Conservation (phyloP, 2,888 invertebrate genomes). For the Ophioninae sp. region DNA sequence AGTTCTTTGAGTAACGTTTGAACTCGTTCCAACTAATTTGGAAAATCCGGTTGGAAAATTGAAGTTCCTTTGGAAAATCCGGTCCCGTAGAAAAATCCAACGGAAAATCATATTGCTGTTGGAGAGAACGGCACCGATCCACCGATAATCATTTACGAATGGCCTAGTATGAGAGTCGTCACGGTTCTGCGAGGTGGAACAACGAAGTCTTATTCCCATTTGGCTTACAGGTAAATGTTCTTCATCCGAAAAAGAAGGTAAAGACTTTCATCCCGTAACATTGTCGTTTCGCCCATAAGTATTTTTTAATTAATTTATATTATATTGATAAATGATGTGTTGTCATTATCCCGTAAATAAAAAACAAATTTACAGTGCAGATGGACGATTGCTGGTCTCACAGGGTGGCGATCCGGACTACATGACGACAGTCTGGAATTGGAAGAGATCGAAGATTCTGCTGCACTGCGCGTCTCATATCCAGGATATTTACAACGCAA, state of each 20-base stretch:
- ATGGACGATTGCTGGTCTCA: slow-evolving; percentile 90
- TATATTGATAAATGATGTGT: background rate
- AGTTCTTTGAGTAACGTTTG: slow-evolving; percentile 79
- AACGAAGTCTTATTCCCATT: slow-evolving; percentile 86
- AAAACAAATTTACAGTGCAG: slow-evolving; percentile 83
- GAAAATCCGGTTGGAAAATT: background rate
- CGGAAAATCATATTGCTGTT: slow-evolving; percentile 88
- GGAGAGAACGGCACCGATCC: slow-evolving; percentile 90
- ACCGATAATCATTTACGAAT: slow-evolving; percentile 90
- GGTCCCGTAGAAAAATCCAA: slow-evolving; percentile 84
- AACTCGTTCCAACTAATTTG: slow-evolving; percentile 47
- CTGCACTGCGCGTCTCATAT: slow-evolving; percentile 91
- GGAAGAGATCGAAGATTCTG: slow-evolving; percentile 89
- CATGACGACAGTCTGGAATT: slow-evolving; percentile 94
- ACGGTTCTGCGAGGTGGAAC: slow-evolving; percentile 91
- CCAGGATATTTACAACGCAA: slow-evolving; percentile 89
- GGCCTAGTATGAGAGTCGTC: slow-evolving; percentile 90
- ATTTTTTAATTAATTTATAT: too few relatives aligned
- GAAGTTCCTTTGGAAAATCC: slow-evolving; percentile 4
- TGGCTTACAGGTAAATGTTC: slow-evolving; percentile 86
- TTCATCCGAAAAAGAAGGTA: background rate
- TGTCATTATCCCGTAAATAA: background rate
- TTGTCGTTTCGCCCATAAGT: too few relatives aligned
- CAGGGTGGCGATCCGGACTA: slow-evolving; percentile 94
- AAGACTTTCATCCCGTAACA: background rate